A percentile compares a stretch with the other conserved stretches of the same genome.
Evolutionary conservation across 1,140 invertebrate genomes (phyloP).

Genomic region (Caenorhabditis remanei): DNA sequence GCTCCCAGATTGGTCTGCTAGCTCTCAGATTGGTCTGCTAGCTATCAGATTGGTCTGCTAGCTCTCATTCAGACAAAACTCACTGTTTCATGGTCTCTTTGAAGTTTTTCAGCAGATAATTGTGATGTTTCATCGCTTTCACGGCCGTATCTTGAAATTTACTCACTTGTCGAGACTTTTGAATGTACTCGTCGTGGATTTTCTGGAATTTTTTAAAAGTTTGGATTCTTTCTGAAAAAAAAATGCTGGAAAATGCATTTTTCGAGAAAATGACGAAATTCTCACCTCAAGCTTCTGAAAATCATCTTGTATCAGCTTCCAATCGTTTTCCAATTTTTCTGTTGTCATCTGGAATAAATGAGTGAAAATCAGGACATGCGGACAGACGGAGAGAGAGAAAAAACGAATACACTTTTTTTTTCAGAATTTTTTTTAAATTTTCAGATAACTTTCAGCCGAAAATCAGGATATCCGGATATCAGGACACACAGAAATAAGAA

Average conservation of each 20-base stretch:
- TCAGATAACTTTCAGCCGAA: neutral
- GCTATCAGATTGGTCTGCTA: neutral
- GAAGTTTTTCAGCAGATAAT: slow-evolving; percentile 69
- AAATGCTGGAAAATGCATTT: too few species aligned
- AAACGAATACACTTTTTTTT: too few species aligned
- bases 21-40: neutral
- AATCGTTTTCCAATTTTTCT: slow-evolving; percentile 63
- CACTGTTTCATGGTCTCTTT: slow-evolving; percentile 52
- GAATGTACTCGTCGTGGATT: slow-evolving; percentile 71
- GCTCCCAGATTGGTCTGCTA: neutral
- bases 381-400: too few species aligned
- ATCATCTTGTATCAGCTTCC: slow-evolving; percentile 63
- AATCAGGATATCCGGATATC: too few species aligned
- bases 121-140: slow-evolving; percentile 73
- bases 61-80: too few species aligned
- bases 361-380: too few species aligned
- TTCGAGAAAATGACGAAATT: neutral
- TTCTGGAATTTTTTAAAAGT: too few species aligned
- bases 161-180: slow-evolving; percentile 68
- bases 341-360: slow-evolving; percentile 15
- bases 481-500: neutral
- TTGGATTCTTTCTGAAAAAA: too few species aligned
- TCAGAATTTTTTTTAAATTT: too few species aligned
- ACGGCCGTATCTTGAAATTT: slow-evolving; percentile 62
- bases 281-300: slow-evolving; percentile 68